These are phyloP conservation scores for Lepeophtheirus salmonis DNA, from an alignment of 1,140 invertebrate species.

Conservation along the genomic window DNA sequence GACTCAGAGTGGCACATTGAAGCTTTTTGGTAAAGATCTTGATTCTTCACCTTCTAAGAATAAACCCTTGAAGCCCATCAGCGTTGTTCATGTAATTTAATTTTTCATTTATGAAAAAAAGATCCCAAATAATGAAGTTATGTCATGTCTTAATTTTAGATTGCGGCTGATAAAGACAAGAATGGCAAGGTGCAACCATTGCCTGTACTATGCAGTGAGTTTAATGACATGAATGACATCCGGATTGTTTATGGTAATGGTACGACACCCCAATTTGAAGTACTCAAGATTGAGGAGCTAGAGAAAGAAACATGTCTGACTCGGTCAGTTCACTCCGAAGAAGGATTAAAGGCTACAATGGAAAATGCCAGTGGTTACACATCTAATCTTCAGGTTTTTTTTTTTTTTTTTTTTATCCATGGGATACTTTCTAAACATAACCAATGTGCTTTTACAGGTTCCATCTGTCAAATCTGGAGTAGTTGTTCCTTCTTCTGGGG, in stretches of 20 bases:
- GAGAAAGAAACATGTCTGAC: background rate
- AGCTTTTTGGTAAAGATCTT: background rate
- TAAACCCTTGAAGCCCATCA: background rate
- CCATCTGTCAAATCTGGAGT: background rate
- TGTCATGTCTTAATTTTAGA: background rate
- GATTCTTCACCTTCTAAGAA: background rate
- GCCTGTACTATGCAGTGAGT: background rate
- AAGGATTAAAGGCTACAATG: background rate
- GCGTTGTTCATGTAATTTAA: background rate
- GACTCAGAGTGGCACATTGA: background rate
- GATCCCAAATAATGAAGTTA: background rate
- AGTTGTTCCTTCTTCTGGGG: background rate
- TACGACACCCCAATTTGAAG: background rate
- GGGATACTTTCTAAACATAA: background rate
- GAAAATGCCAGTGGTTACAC: background rate
- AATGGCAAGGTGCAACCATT: background rate
- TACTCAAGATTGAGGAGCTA: background rate
- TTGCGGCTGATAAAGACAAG: background rate
- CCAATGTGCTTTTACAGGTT: background rate
- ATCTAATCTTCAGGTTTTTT: background rate
- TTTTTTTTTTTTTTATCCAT: background rate
- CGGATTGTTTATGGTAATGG: background rate
- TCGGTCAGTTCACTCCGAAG: no score
- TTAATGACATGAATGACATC: background rate
- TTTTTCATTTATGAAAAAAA: background rate